Evolutionary conservation across 2,797 vertebrate species (phyloP), one percentile per base, ranked within the genome.

Genomic region (Enteromius viviparus): DNA sequence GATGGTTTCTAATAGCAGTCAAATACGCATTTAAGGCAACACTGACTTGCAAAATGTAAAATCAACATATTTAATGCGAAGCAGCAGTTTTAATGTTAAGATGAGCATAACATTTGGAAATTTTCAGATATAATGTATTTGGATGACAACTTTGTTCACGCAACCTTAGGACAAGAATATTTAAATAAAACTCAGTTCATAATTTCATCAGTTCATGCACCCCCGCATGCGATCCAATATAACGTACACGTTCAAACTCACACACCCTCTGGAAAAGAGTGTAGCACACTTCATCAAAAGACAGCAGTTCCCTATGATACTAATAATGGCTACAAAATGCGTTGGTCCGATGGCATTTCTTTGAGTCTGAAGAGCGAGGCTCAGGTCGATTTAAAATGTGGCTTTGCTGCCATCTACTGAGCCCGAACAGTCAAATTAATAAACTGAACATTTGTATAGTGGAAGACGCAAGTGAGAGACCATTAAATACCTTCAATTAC

Each of bases 361-460:
- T 58, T 11, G 32, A 45, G 58, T 64, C 49, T 49, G 34, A n/a
- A 60, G 15, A 62, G 15, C 34, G 21, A 72, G 19, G 21, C 29
- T 65, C 8, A n/a, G 6, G 37, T 53, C 64, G 65, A 47, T 69
- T 62, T 83, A 85, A 85, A 87, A 76, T 83, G 85, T 76, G 79
- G 47, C 84, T 84, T 47, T 89, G 87, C 88, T 89, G 88, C 88
- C 88, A 87, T 87, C 88, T 89, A 83, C 76, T 88, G 88, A 87
- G 80, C 71, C 11, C 40, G 19, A 23, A 51, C 2, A 77, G 8
- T 49, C 60, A 21, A 4, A 40, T 32, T 9, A 58, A n/a, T 34
- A 4, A 5, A 45, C 8, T 26, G 15, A 12, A 65, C 3, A 23
- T 66, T 40, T 65, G 8, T 6, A 26, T 53, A 53, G 62, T 9